Evolutionary conservation across 2,888 invertebrate genomes (phyloP).

Genomic region (Elysia crispata): DNA sequence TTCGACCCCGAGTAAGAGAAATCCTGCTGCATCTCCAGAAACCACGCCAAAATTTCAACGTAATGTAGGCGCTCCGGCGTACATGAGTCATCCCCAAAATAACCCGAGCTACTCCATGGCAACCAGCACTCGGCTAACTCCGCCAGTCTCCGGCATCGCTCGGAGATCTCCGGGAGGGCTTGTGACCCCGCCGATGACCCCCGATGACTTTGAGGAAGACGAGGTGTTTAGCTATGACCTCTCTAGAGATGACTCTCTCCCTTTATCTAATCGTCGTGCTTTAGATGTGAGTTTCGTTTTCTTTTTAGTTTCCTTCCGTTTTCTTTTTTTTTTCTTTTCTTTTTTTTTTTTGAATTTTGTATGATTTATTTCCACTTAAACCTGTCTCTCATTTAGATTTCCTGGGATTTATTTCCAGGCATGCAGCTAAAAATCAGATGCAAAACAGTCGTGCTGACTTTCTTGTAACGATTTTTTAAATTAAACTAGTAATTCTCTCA

Average conservation of each 20-base stretch:
- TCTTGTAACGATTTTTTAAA: too few species aligned
- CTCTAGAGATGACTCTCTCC: not conserved
- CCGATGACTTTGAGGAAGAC: constrained; percentile 35
- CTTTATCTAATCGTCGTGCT: not conserved
- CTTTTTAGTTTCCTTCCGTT: not conserved
- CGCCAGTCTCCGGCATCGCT: not conserved
- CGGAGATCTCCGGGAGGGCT: constrained; percentile 33
- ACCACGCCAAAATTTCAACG: not conserved
- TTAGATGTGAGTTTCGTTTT: not conserved
- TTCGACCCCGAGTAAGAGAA: not conserved
- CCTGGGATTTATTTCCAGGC: too few species aligned
- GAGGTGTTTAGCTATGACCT: constrained; percentile 36
- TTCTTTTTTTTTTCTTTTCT: not conserved
- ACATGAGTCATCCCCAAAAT: not conserved
- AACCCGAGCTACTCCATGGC: not conserved
- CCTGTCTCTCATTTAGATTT: not conserved
- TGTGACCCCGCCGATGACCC: constrained; percentile 36
- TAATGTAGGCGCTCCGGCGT: not conserved
- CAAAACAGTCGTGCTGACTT: too few species aligned
- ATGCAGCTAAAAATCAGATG: too few species aligned
- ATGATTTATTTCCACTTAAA: not conserved
- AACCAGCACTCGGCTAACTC: not conserved
- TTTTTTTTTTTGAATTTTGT: not conserved
- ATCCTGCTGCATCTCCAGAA: not conserved
- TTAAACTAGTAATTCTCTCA: too few species aligned